Conservation (phyloP, 2,797 vertebrate genomes). For the Lagocephalus sceleratus region DNA sequence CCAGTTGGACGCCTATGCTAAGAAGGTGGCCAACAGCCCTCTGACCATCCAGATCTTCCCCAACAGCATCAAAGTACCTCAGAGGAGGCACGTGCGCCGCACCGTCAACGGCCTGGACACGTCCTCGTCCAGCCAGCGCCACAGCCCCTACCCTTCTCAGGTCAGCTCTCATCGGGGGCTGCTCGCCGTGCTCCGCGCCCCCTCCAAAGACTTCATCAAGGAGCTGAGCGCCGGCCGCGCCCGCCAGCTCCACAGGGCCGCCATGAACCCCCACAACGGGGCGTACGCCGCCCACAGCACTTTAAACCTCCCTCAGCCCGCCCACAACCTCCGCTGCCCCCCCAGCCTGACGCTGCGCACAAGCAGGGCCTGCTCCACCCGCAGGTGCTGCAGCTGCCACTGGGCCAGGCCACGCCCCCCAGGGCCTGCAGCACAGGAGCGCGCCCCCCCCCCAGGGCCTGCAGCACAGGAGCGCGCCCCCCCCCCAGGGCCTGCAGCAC, state of each 20-base stretch:
- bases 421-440: constrained; percentile 62
- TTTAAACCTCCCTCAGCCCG: constrained; percentile 79
- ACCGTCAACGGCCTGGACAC: constrained; percentile 97
- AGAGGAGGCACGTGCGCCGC: constrained; percentile 95
- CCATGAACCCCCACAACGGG: constrained; percentile 82
- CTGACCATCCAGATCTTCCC: constrained; percentile 98
- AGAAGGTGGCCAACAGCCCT: constrained; percentile 94
- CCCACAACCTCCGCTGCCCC: constrained; percentile 73
- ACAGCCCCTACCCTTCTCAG: constrained; percentile 90
- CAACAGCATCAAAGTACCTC: constrained; percentile 95
- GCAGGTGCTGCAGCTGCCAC: constrained; percentile 83
- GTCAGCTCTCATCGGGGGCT: constrained; percentile 85
- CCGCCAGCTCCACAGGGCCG: constrained; percentile 80
- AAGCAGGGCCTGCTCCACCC: constrained; percentile 82
- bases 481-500: constrained; percentile 67
- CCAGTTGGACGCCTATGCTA: constrained; percentile 96
- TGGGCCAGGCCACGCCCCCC: constrained; percentile 60
- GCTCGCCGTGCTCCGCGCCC: constrained; percentile 85
- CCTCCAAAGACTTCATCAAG: constrained; percentile 82
- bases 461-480: constrained; percentile 59
- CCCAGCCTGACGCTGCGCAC: constrained; percentile 70
- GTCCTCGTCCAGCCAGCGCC: constrained; percentile 87
- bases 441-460: constrained; percentile 47
- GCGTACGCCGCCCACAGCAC: constrained; percentile 80
- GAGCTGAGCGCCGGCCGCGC: constrained; percentile 82